These are phyloP conservation scores for Brachyptera putata DNA, from an alignment of 2,888 invertebrate genomes.

Conservation along the genomic window DNA sequence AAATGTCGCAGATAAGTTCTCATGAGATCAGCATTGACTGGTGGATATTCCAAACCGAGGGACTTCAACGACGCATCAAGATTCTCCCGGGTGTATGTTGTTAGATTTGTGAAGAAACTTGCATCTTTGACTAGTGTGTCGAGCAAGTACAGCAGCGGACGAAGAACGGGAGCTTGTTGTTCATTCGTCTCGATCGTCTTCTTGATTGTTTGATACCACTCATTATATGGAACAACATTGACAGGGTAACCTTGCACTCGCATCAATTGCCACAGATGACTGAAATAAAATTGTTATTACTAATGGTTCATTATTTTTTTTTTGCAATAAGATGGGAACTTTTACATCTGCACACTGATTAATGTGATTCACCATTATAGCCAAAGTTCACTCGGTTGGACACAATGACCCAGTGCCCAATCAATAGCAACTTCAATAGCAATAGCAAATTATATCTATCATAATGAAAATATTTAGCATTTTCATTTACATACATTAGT, in stretches of 20 bases:
- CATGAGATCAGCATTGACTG: slow-evolving; percentile 30
- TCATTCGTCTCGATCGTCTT: not conserved
- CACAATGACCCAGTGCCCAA: too few relatives aligned
- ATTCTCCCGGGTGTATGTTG: slow-evolving; percentile 30
- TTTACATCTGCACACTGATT: too few relatives aligned
- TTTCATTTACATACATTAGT: too few relatives aligned
- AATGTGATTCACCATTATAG: too few relatives aligned
- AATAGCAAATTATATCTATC: too few relatives aligned
- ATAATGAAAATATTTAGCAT: too few relatives aligned
- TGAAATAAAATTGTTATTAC: too few relatives aligned
- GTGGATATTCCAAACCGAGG: slow-evolving; percentile 30
- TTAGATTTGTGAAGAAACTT: slow-evolving; percentile 26
- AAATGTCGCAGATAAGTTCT: slow-evolving; percentile 31
- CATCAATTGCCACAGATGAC: slow-evolving; percentile 35
- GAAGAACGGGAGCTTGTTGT: not conserved
- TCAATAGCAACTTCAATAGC: too few relatives aligned
- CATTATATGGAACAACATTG: slow-evolving; percentile 30
- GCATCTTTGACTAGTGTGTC: slow-evolving; percentile 29
- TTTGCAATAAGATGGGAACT: too few relatives aligned
- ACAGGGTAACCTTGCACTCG: slow-evolving; percentile 34
- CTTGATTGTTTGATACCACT: slow-evolving; percentile 34
- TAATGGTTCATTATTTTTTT: too few relatives aligned
- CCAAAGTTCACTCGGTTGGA: too few relatives aligned
- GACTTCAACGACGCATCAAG: slow-evolving; percentile 24
- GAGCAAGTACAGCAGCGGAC: slow-evolving; percentile 26